These are phyloP conservation scores for Indri indri DNA, from an alignment of 2,113 vertebrate genomes.

Conservation along the genomic window DNA sequence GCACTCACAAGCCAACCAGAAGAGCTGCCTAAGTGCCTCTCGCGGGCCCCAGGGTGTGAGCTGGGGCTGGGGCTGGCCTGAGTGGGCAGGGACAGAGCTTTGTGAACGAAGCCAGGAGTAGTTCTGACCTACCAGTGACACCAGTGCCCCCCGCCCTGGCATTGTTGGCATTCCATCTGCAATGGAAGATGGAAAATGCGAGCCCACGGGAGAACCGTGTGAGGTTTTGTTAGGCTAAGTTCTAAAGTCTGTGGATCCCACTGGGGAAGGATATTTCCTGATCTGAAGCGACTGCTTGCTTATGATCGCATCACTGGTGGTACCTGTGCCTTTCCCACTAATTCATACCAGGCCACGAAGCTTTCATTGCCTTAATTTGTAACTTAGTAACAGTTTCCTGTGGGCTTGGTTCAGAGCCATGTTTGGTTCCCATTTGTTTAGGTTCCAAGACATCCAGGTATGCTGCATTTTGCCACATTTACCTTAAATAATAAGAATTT, in stretches of 20 bases:
- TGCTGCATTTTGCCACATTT: background rate
- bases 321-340: fast-evolving
- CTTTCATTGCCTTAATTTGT: fast-evolving
- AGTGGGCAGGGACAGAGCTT: background rate
- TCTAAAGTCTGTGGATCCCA: background rate
- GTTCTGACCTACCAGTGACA: fast-evolving
- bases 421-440: background rate
- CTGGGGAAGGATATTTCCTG: background rate
- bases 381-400: fast-evolving
- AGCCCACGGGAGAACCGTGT: background rate
- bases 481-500: background rate
- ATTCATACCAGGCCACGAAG: fast-evolving
- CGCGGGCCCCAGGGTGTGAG: background rate
- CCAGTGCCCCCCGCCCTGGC: background rate
- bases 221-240: background rate
- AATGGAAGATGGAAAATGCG: background rate
- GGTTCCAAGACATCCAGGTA: background rate
- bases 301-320: fast-evolving
- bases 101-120: background rate
- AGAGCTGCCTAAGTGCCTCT: background rate
- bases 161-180: background rate
- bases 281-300: background rate
- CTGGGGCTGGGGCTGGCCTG: fast-evolving
- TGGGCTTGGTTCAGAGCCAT: fast-evolving
- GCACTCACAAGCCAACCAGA: background rate